Percentiles rank a stretch among this genome's conserved stretches.
phyloP scores from a whole-genome alignment of 2,797 vertebrate genomes.

The Trematomus bernacchii region DNA sequence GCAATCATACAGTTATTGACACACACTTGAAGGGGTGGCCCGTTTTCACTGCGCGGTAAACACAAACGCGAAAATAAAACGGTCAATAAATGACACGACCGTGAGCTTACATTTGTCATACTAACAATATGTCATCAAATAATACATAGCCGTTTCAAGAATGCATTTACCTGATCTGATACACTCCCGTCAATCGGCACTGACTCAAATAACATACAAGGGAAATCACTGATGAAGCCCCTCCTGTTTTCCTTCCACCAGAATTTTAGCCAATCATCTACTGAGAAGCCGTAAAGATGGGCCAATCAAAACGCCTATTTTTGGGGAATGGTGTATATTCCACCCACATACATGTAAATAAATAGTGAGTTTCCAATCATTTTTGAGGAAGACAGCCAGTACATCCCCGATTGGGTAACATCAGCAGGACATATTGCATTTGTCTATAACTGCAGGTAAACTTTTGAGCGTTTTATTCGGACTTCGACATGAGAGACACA shows the following conservation, averaged over 20 bases:
- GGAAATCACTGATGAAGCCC: slow-evolving; percentile 52
- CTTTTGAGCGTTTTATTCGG: accelerated
- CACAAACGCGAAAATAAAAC: neutral
- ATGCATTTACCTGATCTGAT: slow-evolving; percentile 72
- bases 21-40: slow-evolving; percentile 9
- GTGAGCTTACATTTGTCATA: too few relatives aligned
- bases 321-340: neutral
- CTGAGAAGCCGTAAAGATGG: accelerated
- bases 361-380: neutral
- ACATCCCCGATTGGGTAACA: slow-evolving; percentile 20
- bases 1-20: slow-evolving; percentile 23
- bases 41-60: neutral
- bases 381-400: neutral
- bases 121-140: neutral
- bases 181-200: slow-evolving; percentile 65
- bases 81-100: neutral
- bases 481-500: neutral
- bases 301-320: slow-evolving; percentile 59
- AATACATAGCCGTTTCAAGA: neutral
- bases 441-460: neutral
- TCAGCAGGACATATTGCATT: neutral
- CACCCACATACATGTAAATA: slow-evolving; percentile 43
- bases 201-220: slow-evolving; percentile 65
- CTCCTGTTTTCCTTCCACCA: slow-evolving; percentile 42
- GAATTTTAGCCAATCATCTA: slow-evolving; percentile 58